Base-by-base conservation (phyloP, 2,888 invertebrate species). In the Branchipolynoe longqiensis region DNA sequence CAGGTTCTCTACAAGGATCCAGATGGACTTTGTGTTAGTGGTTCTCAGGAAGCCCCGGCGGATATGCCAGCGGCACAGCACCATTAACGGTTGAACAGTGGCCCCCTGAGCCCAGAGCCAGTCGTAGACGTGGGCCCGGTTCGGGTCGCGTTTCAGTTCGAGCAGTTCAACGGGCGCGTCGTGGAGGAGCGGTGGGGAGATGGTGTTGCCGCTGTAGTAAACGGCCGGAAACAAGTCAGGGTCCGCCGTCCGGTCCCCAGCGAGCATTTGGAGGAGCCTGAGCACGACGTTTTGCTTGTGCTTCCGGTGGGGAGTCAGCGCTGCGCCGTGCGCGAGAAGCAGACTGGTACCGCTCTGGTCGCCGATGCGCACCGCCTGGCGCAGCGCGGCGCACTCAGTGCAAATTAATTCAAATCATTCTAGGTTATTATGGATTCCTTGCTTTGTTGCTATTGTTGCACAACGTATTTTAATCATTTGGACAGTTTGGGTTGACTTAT, bases 1-100 rank as follows among this genome's bases (percentile, higher is more conserved):
- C 48, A 78, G 78, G 31, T 78, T 78, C 12, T 78, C 78, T 0
- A 78, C 31, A 31, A 48, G 48, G 25, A 78, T 78, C 78, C 78
- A 78, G 33, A 78, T 78, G 31, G 78, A 78, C 48, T 78, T 78
- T 14, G 41, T 25, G 1, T 41, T 25, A 25, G 41, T 41, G 48
- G 48, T 41, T 2, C 54, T 78, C 3, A 41, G 41, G 31, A 41
- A 78, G 28, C n/a, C 31, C 14, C 48, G 25, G 2, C 78, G 78
- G 2, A 78, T 40, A 14, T 31, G 48, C 78, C 41, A 54, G 41
- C 78, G 78, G 22, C 78, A 78, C 14, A 41, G 28, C 12, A 78
- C 54, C 48, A 48, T 78, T 12, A 78, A 33, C 14, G 78, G 33
- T 3, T 78, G 41, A 14, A 78, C 1, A 18, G 28, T 8, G 14